phyloP scores from a whole-genome alignment of 1,140 invertebrate species.

The Aricia agestis region DNA sequence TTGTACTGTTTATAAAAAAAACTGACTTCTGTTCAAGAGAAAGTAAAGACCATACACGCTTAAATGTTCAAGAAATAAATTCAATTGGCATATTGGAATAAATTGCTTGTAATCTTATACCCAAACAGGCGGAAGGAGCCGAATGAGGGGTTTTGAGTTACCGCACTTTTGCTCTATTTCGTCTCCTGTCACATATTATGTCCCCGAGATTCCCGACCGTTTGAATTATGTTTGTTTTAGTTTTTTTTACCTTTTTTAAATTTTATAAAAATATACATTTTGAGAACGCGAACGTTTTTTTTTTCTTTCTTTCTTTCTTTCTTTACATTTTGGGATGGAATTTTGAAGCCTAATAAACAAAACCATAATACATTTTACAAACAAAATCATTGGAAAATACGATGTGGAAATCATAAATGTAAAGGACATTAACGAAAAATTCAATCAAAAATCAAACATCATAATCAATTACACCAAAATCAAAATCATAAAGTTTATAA shows the following conservation, averaged over 20 bases:
- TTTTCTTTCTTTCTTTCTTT: too few relatives aligned
- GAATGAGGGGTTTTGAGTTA: conserved; percentile 70
- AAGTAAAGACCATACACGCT: conserved; percentile 54
- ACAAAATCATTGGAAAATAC: too few relatives aligned
- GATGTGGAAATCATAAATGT: too few relatives aligned
- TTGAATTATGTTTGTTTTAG: not conserved
- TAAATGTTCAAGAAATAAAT: conserved; percentile 60
- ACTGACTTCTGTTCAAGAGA: conserved; percentile 36
- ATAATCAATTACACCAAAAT: conserved; percentile 46
- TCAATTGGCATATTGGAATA: conserved; percentile 72
- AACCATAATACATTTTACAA: too few relatives aligned
- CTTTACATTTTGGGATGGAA: too few relatives aligned
- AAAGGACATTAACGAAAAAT: too few relatives aligned
- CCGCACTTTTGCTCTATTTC: conserved; percentile 52
- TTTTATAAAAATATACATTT: too few relatives aligned
- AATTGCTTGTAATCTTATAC: conserved; percentile 74
- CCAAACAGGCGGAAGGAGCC: conserved; percentile 70
- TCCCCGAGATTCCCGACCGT: conserved; percentile 40
- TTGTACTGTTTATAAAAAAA: conserved; percentile 25
- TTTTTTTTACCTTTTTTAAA: too few relatives aligned
- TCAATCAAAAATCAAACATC: conserved; percentile 39
- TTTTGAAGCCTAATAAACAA: too few relatives aligned
- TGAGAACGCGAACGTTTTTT: too few relatives aligned
- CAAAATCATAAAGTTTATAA: conserved; percentile 43
- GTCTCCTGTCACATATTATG: conserved; percentile 53